Base-by-base conservation (phyloP, 2,888 invertebrate species). In the Tachina fera region DNA sequence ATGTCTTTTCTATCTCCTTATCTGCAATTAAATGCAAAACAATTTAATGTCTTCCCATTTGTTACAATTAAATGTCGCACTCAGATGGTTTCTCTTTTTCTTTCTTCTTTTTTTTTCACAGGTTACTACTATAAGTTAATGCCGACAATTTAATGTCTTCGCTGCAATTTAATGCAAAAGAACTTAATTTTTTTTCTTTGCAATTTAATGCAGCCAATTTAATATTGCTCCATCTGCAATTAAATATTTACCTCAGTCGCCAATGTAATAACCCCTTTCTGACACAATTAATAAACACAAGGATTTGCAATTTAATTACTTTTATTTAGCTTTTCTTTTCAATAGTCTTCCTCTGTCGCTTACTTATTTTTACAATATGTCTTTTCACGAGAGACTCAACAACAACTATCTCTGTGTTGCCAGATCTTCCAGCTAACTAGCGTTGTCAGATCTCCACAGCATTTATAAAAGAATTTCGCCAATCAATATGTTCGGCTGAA, bases 201-300 rank as follows among this genome's bases (percentile, higher is more conserved):
- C 56, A 56, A 56, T 56, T 56, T 9, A 19, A 56, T 56, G 56
- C 56, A 56, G 19, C 56, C 49, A 49, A 49, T 49, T 49, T 49
- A 49, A 56, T 56, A 56, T 56, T 56, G 19, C 49, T n/a, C 13
- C 22, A 56, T 56, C 14, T 56, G 3, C 56, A 56, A 56, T 56
- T 19, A 56, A 56, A 56, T 11, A 56, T 56, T 56, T 56, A 56
- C 56, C 56, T 56, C 56, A 22, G 56, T 56, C 56, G 56, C 56
- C 22, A 56, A 22, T 56, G 56, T 56, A 56, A 56, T 11, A 56
- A 10, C 11, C 11, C 56, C 22, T 22, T 22, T 22, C 22, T 22
- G 22, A 22, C 22, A 22, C 22, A 22, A 22, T 22, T 22, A 22
- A 22, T 22, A 22, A 22, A 22, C 22, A 22, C 1, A 22, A 22